A percentile compares a stretch with the other conserved stretches of the same genome.
These are phyloP conservation scores for Chloebia gouldiae DNA, from an alignment of 2,113 vertebrate species.

Conservation along the genomic window DNA sequence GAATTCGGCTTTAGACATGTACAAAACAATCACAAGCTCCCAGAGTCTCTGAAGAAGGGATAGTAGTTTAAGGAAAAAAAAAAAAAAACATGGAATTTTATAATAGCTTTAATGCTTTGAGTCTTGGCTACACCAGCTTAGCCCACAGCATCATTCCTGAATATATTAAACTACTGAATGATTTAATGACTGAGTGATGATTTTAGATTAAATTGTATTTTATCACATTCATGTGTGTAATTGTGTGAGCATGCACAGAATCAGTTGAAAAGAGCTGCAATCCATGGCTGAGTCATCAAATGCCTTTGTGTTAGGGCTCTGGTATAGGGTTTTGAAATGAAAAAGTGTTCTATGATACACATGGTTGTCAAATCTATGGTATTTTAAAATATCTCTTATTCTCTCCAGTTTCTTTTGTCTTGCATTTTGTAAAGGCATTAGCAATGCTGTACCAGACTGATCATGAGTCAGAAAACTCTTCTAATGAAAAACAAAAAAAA, in stretches of 20 bases:
- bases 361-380: background rate
- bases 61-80: background rate
- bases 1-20: background rate
- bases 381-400: background rate
- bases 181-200: constrained; percentile 56
- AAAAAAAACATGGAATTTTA: constrained; percentile 27
- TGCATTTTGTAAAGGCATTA: background rate
- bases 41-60: background rate
- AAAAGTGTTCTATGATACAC: background rate
- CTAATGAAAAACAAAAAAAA: background rate
- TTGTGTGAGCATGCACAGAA: constrained; percentile 32
- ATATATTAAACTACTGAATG: constrained; percentile 60
- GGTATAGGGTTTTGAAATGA: background rate
- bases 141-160: constrained; percentile 61
- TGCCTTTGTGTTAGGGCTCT: background rate
- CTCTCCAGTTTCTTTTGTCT: background rate
- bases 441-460: background rate
- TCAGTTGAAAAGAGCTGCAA: background rate
- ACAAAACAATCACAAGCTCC: background rate
- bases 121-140: constrained; percentile 10
- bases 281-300: constrained; percentile 11
- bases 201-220: constrained; percentile 59
- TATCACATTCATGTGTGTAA: constrained; percentile 31
- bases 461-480: background rate
- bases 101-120: constrained; percentile 31